These are phyloP conservation scores for Lepidocyrtoides sp. DNA, from an alignment of 2,888 invertebrate genomes.

Conservation along the genomic window DNA sequence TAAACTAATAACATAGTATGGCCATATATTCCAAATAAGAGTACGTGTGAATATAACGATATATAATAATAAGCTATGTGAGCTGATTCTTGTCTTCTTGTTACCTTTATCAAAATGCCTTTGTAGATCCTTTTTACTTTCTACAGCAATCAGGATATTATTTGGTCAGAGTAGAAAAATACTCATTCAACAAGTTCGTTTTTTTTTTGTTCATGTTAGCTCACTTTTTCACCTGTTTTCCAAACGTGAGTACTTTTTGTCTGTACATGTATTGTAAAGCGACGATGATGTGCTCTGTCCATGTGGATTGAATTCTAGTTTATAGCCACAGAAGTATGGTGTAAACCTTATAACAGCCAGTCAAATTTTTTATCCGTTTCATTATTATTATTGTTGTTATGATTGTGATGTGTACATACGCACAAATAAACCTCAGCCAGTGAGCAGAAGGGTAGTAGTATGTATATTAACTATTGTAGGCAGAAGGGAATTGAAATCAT, in stretches of 20 bases:
- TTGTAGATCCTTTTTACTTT: conserved; percentile 42
- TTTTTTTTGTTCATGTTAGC: neutral
- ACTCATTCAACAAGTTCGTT: conserved; percentile 70
- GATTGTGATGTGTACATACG: conserved; percentile 10
- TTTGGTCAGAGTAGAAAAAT: conserved; percentile 60
- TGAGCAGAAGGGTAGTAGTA: neutral
- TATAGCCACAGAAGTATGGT: conserved; percentile 53
- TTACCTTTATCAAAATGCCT: conserved; percentile 55
- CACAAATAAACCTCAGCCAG: neutral
- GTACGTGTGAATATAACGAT: conserved; percentile 54
- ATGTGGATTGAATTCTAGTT: conserved; percentile 61
- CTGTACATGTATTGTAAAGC: neutral
- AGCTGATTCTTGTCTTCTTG: conserved; percentile 69
- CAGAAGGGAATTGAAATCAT: conserved; percentile 49
- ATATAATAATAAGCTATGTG: neutral
- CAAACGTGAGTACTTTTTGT: conserved; percentile 12
- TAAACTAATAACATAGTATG: conserved; percentile 12
- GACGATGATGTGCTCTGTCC: conserved; percentile 38
- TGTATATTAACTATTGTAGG: conserved; percentile 21
- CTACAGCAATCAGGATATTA: conserved; percentile 50
- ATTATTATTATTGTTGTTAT: neutral
- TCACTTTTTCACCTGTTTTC: conserved; percentile 71
- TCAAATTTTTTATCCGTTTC: conserved; percentile 21
- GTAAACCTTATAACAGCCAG: neutral
- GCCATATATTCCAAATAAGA: neutral